phyloP scores from a whole-genome alignment of 2,113 vertebrate species.

The Connochaetes taurinus region DNA sequence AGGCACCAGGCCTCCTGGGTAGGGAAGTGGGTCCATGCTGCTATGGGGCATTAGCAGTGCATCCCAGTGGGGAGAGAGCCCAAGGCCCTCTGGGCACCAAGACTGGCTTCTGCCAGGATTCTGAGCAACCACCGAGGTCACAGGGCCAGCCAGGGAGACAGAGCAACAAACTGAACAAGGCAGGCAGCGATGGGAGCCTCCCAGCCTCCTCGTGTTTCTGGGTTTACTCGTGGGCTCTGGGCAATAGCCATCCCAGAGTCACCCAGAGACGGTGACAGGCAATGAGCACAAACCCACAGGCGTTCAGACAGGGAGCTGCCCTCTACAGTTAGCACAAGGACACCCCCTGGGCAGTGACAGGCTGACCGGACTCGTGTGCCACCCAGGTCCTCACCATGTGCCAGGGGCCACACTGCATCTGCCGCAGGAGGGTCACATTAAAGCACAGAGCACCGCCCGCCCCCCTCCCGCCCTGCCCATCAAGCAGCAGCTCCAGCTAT shows the following conservation, averaged over 20 bases:
- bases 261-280: not conserved
- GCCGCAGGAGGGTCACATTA: not conserved
- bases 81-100: not conserved
- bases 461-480: fast-evolving
- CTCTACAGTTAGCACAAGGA: not conserved
- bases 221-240: not conserved
- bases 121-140: not conserved
- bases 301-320: not conserved
- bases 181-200: not conserved
- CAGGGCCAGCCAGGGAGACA: not conserved
- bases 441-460: not conserved
- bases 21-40: not conserved
- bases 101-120: not conserved
- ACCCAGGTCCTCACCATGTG: not conserved
- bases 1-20: not conserved
- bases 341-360: no score
- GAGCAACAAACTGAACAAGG: not conserved
- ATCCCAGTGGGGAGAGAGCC: not conserved
- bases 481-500: not conserved
- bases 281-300: not conserved
- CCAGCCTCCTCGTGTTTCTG: not conserved
- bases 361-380: fast-evolving
- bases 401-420: not conserved
- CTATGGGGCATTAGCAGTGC: fast-evolving
- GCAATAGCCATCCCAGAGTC: no score